Evolutionary conservation across 2,888 invertebrate species (phyloP).

Genomic region (Lysandra bellargus): DNA sequence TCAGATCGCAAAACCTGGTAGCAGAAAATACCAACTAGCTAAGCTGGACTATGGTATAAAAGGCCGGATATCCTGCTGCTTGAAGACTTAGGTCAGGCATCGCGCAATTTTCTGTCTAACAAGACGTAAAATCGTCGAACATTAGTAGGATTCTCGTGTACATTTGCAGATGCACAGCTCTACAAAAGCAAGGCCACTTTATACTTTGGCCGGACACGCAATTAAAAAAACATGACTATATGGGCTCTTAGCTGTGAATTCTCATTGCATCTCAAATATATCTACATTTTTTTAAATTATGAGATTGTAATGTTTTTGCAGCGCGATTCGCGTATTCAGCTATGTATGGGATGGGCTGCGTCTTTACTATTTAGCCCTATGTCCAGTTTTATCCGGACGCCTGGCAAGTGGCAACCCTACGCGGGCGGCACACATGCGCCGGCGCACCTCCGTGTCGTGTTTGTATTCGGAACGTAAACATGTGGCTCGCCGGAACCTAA

Average conservation of each 20-base stretch:
- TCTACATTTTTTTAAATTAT: no score
- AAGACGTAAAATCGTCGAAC: neutral
- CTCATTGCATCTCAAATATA: no score
- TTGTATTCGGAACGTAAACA: constrained; percentile 73
- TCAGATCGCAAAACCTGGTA: neutral
- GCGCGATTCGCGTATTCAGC: no score
- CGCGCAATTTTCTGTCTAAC: neutral
- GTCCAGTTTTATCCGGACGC: neutral
- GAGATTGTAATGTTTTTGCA: no score
- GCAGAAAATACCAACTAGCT: neutral
- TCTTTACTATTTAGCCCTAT: neutral
- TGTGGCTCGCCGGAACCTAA: constrained; percentile 62
- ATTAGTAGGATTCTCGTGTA: neutral
- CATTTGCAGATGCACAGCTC: no score
- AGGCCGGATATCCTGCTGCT: neutral
- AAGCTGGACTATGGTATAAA: neutral
- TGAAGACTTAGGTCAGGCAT: neutral
- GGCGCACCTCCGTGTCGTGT: constrained; percentile 57
- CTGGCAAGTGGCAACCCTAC: neutral
- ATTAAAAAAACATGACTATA: no score
- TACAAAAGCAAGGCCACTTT: no score
- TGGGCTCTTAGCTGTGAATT: no score
- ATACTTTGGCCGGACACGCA: no score
- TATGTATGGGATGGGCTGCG: no score
- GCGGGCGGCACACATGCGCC: constrained; percentile 52